Base-by-base conservation (phyloP, 1,140 invertebrate species). In the Sitodiplosis mosellana region DNA sequence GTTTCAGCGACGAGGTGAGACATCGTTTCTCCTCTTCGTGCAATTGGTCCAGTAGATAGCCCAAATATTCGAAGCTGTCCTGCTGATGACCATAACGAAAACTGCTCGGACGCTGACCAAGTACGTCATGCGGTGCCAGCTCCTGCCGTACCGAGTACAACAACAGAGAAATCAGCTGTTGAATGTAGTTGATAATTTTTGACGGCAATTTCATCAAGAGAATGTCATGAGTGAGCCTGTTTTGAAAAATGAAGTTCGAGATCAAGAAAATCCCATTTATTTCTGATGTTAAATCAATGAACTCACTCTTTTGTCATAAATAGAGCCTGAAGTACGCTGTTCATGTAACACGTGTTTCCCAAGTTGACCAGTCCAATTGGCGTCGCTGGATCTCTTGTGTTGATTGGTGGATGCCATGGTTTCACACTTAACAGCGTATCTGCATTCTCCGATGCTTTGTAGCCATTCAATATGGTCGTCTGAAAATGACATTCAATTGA, bases 261-360 rank as follows among this genome's bases (percentile, higher is more conserved):
- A n/a, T n/a, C n/a, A n/a, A n/a, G n/a, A n/a, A n/a, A n/a, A n/a
- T 14, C 7, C 7, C 33, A 8, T 34, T 34, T 34, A 34, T 34
- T 34, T 14, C 33, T 14, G 14, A 8, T 34, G 33, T 14, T 8
- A 40, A 67, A 54, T 54, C 65, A 55, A 20, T 64, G 49, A 53
- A 77, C 78, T 70, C 74, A 88, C 73, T 76, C 73, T 61, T 77
- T 79, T 34, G 84, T 86, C 73, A 84, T 82, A 46, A 78, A 78
- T 17, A 90, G 66, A 0, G 85, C 82, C 59, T 89, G 85, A 22
- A 88, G 63, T 10, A 87, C 76, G 56, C 83, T 85, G 56, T 88
- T 88, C 80, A 87, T 83, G 51, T 87, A 89, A 59, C 86, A 89
- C 0, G 84, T 87, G 53, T 88, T 89, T 12, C 86, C 85, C 15